These are phyloP conservation scores for Drosophila anomalata DNA, from an alignment of 2,888 invertebrate species.

Conservation along the genomic window DNA sequence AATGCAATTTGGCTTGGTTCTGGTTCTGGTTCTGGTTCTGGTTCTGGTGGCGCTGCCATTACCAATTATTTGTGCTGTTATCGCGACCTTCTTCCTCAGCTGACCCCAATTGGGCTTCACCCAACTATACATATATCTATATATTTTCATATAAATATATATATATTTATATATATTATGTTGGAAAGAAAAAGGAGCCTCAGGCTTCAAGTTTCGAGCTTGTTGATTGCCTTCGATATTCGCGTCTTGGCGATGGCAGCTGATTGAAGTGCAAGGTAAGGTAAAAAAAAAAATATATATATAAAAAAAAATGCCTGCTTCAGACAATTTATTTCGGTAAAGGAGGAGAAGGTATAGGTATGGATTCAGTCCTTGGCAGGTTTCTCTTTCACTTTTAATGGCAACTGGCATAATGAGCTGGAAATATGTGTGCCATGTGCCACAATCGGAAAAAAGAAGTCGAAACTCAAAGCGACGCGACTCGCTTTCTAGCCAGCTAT, in stretches of 20 bases:
- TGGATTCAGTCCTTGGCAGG: constrained; percentile 28
- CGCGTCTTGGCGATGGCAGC: constrained; percentile 36
- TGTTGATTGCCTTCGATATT: constrained; percentile 47
- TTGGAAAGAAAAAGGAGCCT: constrained; percentile 15
- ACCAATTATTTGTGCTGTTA: constrained; percentile 76
- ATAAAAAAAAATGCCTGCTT: background rate
- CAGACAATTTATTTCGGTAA: constrained; percentile 36
- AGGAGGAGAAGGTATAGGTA: background rate
- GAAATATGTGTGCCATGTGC: constrained; percentile 49
- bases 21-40: constrained; percentile 6
- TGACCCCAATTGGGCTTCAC: constrained; percentile 67
- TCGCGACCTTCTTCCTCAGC: constrained; percentile 74
- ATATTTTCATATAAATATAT: background rate
- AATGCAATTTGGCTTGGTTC: constrained; percentile 62
- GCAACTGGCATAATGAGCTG: constrained; percentile 66
- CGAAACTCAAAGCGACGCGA: constrained; percentile 27
- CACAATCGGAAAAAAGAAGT: constrained; percentile 33
- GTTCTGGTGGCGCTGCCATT: constrained; percentile 50
- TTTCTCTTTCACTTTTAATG: constrained; percentile 66
- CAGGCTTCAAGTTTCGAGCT: constrained; percentile 32
- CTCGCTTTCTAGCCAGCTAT: constrained; percentile 6
- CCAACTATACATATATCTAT: background rate
- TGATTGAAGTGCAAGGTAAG: constrained; percentile 52
- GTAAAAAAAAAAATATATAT: background rate
- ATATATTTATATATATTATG: background rate